Conservation (phyloP, 2,113 vertebrate species). For the Melanocharis versteri region DNA sequence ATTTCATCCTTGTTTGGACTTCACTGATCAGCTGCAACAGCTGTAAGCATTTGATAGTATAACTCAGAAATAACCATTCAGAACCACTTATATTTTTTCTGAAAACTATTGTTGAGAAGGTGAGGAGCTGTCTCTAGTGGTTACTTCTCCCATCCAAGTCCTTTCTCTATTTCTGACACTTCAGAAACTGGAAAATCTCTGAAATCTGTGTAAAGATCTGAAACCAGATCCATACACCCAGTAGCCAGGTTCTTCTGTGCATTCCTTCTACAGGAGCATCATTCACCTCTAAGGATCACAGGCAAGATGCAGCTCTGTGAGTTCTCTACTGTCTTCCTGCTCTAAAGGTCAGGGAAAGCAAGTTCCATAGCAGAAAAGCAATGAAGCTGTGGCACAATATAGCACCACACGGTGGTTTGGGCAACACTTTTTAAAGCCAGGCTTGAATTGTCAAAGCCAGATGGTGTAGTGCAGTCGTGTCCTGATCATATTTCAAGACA, state of each 20-base stretch:
- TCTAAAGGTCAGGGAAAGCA: not conserved
- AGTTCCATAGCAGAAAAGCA: not conserved
- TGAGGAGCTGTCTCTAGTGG: not conserved
- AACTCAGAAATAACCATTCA: not conserved
- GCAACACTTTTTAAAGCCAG: not conserved
- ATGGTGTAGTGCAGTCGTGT: not conserved
- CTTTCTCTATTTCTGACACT: not conserved
- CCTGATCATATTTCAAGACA: not conserved
- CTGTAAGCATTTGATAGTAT: not conserved
- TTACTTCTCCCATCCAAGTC: not conserved
- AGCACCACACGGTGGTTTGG: not conserved
- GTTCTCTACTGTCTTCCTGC: not conserved
- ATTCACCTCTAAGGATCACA: not conserved
- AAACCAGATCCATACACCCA: not conserved
- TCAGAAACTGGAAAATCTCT: not conserved
- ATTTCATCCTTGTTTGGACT: not conserved
- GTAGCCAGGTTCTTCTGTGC: not conserved
- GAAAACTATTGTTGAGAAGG: not conserved
- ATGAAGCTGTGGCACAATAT: not conserved
- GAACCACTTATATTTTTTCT: not conserved
- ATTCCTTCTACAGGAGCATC: not conserved
- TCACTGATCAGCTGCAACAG: not conserved
- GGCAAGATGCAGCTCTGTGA: not conserved
- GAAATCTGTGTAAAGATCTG: not conserved
- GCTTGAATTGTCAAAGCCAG: not conserved